Evolutionary conservation across 2,113 vertebrate genomes (phyloP).

Genomic region (Tiliqua scincoides): DNA sequence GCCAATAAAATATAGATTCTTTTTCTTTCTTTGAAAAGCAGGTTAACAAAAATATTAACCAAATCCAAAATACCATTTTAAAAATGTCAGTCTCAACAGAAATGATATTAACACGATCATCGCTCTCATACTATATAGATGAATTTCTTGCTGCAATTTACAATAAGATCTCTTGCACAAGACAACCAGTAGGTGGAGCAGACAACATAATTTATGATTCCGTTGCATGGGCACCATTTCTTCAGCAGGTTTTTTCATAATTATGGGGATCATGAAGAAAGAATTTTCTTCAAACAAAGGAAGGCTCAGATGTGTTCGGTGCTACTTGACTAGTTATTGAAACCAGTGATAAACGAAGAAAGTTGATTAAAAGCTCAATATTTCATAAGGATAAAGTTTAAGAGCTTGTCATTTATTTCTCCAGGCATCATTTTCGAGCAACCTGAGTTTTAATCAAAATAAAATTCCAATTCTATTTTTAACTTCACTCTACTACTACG

Average conservation of each 20-base stretch:
- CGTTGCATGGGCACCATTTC: slow-evolving; percentile 48
- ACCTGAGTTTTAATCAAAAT: slow-evolving; percentile 61
- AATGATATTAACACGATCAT: background rate
- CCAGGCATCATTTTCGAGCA: slow-evolving; percentile 46
- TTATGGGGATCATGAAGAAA: slow-evolving; percentile 58
- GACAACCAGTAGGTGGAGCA: slow-evolving; percentile 66
- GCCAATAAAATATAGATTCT: background rate
- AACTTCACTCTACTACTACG: slow-evolving; percentile 40
- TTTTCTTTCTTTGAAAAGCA: background rate
- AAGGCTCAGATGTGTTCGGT: slow-evolving; percentile 47
- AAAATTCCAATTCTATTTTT: slow-evolving; percentile 60
- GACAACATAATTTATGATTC: slow-evolving; percentile 65
- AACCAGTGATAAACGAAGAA: slow-evolving; percentile 59
- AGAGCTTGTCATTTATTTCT: slow-evolving; percentile 56
- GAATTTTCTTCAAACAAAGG: slow-evolving; percentile 71
- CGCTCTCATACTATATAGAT: background rate
- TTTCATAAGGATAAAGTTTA: slow-evolving; percentile 64
- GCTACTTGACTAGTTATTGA: slow-evolving; percentile 61
- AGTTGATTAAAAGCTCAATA: slow-evolving; percentile 69
- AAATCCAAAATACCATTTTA: background rate
- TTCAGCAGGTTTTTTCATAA: slow-evolving; percentile 49
- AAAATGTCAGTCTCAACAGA: background rate
- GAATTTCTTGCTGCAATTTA: slow-evolving; percentile 29
- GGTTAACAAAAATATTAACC: background rate
- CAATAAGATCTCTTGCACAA: slow-evolving; percentile 33